Percentiles rank a stretch among this genome's conserved stretches.
Conservation (phyloP, 2,797 vertebrate species). For the Phyllotis vaccarum region DNA sequence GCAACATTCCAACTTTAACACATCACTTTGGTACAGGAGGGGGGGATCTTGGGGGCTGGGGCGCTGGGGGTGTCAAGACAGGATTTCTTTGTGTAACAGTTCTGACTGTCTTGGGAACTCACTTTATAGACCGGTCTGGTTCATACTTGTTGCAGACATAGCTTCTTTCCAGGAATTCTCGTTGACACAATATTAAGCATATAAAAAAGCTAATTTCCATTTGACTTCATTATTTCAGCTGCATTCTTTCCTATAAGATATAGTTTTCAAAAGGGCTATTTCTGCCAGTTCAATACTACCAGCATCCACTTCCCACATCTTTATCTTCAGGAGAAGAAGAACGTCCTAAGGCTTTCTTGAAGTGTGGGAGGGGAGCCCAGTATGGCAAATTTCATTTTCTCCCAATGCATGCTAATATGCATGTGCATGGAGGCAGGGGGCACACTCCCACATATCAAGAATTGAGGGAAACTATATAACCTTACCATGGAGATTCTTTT, state of each 20-base stretch:
- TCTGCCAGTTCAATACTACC: neutral
- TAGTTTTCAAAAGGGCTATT: neutral
- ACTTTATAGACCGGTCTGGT: neutral
- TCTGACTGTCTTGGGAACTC: neutral
- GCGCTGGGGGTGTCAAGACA: neutral
- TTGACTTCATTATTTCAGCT: neutral
- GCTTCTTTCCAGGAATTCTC: neutral
- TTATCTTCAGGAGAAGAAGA: neutral
- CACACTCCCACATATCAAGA: neutral
- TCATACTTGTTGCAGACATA: neutral
- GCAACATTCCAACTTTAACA: neutral
- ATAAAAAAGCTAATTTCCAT: neutral
- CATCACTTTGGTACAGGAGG: no score
- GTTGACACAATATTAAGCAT: neutral
- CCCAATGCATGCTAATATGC: no score
- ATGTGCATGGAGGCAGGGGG: fast-evolving
- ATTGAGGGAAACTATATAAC: neutral
- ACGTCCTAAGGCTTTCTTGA: neutral
- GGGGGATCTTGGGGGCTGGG: no score
- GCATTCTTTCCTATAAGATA: conserved; percentile 13
- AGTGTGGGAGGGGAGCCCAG: neutral
- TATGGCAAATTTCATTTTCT: neutral
- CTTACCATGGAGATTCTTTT: neutral
- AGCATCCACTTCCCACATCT: neutral
- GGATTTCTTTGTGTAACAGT: neutral